Evolutionary conservation across 1,140 invertebrate genomes (phyloP), one percentile per base, ranked within the genome.

Genomic region (Chionoecetes opilio): DNA sequence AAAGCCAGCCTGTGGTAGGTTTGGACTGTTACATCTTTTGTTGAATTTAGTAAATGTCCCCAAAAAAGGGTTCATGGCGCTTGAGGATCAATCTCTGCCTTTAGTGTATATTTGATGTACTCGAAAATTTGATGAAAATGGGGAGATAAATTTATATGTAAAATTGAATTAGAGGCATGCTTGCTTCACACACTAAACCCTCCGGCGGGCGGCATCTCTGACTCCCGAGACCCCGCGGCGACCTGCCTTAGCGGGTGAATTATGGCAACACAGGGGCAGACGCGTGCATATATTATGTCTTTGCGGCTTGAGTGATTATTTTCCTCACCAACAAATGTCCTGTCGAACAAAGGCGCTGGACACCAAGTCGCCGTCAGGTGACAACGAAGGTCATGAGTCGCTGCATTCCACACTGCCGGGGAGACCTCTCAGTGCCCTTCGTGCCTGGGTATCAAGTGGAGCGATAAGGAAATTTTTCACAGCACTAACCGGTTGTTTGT

Each of bases 241-340:
- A 26, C 63, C 63, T 75, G 63, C 63, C 63, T 75, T 26, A 75
- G 8, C 21, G 63, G 63, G 63, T 75, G 63, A 75, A 75, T n/a
- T 75, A 75, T 75, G 63, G 63, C 63, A 75, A 75, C 63, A 75
- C 63, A 26, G 63, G 63, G 63, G 63, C 63, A 75, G 63, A 75
- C 63, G 63, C 63, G 21, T 75, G 63, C 63, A 75, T 75, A 75
- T 75, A 75, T 75, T 75, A 75, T 75, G 63, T 75, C 63, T 75
- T 75, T 75, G 63, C n/a, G 63, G 63, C 63, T 17, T 26, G 5
- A n/a, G 63, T 75, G 63, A 75, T 75, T 75, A 75, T 75, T 75
- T 75, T 75, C 63, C 63, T 17, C 63, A 75, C 21, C 63, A 75
- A 75, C 63, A 75, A 75, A 75, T 75, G 63, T 75, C 21, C 63